Base-by-base conservation (phyloP, 2,113 vertebrate species). In the Arvicanthis niloticus region DNA sequence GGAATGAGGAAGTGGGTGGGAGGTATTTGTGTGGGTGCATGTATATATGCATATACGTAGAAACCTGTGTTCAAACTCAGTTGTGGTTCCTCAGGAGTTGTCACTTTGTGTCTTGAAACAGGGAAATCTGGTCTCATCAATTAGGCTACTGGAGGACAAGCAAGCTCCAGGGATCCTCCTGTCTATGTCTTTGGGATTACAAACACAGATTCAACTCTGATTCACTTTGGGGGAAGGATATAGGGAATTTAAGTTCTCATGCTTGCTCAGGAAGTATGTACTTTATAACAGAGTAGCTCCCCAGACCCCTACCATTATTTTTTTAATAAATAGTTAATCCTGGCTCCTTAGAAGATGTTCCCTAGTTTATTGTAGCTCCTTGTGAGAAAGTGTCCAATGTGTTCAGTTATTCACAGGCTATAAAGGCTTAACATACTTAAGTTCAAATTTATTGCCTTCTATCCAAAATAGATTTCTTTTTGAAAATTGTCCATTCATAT, bases 391-490 rank as follows among this genome's bases (percentile, higher is more conserved):
- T 81, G 53, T 58, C 42, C 48, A 88, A 3, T 89, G 22, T 88
- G 76, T 93, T 96, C 31, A 72, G 34, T 93, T 95, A 89, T 91
- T 97, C 60, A 81, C n/a, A 92, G 51, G 13, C 37, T 58, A 51
- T 77, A 93, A 92, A 76, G 51, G 60, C 48, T 67, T 88, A n/a
- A 72, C 24, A n/a, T 84, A 11, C 72, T 86, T 87, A 89, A 92
- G 73, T 76, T 94, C 48, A 92, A 96, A 92, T 11, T 92, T 31
- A 96, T n/a, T 94, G 58, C n/a, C 73, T 97, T 95, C 82, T 85
- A 75, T 65, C 1, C 26, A 73, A 93, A 96, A 60, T 68, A 92
- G 29, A 68, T 40, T 73, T 62, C 12, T 42, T 94, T 60, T 62
- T 58, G 16, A 37, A 89, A 60, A 4, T 60, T 91, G 12, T 19